A percentile compares a stretch with the other conserved stretches of the same genome.
Conservation (phyloP, 2,888 invertebrate species). For the Zygogramma bicolorata region DNA sequence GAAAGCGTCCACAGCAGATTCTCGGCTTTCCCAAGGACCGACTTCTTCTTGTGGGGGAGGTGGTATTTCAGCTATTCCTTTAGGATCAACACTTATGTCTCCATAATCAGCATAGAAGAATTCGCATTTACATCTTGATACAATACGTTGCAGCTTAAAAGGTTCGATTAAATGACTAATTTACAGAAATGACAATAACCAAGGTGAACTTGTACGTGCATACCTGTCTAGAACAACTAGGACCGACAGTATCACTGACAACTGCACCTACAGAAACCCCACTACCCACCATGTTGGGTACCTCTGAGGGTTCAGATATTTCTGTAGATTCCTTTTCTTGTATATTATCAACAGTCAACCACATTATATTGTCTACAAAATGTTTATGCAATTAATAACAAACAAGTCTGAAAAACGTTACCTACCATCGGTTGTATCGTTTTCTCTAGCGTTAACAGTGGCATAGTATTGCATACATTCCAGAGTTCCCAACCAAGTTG, state of each 20-base stretch:
- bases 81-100: slow-evolving; percentile 79
- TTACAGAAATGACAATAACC: no score
- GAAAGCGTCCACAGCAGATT: slow-evolving; percentile 95
- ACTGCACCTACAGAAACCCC: slow-evolving; percentile 98
- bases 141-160: slow-evolving; percentile 90
- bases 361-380: slow-evolving; percentile 88
- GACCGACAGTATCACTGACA: slow-evolving; percentile 91
- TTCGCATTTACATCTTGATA: slow-evolving; percentile 97
- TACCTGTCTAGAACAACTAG: slow-evolving; percentile 72
- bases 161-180: neutral
- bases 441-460: slow-evolving; percentile 88
- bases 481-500: slow-evolving; percentile 94
- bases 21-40: slow-evolving; percentile 82
- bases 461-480: slow-evolving; percentile 99
- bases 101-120: slow-evolving; percentile 97
- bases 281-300: slow-evolving; percentile 90
- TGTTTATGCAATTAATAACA: neutral
- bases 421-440: slow-evolving; percentile 68
- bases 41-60: slow-evolving; percentile 77
- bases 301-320: slow-evolving; percentile 80
- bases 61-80: slow-evolving; percentile 76
- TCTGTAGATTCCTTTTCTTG: slow-evolving; percentile 85
- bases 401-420: neutral
- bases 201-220: neutral
- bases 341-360: slow-evolving; percentile 95